Base-by-base conservation (phyloP, 2,113 vertebrate genomes). In the Carlito syrichta region DNA sequence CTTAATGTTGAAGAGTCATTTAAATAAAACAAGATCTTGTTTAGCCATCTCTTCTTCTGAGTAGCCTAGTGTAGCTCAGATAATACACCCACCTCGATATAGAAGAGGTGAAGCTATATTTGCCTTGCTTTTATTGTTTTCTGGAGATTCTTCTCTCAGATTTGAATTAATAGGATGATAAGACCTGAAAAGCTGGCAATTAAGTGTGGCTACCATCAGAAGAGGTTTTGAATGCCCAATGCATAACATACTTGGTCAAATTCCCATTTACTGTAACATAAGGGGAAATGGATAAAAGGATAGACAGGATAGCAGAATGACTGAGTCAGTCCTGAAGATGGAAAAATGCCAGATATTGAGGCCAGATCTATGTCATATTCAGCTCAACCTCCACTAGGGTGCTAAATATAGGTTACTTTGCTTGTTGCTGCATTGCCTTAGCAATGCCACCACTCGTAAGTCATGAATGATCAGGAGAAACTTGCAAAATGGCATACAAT, bases 21-120 rank as follows among this genome's bases (percentile, higher is more conserved):
- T 76, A 83, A 79, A 81, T 56, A 87, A 95, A 73, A 43, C 32
- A n/a, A 8, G 4, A 45, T 54, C 50, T 84, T 69, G 20, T 27
- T 79, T 58, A 74, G 38, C 43, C 11, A 68, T 90, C 62, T 48
- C 22, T 86, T 86, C 60, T 8, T 17, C 13, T 62, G 32, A 92
- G 62, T 71, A 38, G n/a, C 38, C 43, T 20, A 14, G 30, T 35
- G 5, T 52, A 35, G 10, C 60, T 92, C 56, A 60, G 35, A 48
- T 56, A 81, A 60, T 0, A 1, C 5, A 17, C 10, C 23, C 52
- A 3, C 13, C 0, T 54, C 66, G 7, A 69, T 32, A 25, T 62
- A 30, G 38, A 30, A 50, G 52, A 43, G 19, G 23, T 50, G 52
- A 94, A 9, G 5, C 30, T 77, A 0, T 56, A 50, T 54, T 86